Evolutionary conservation across 2,888 invertebrate genomes (phyloP), one percentile per base, ranked within the genome.

Genomic region (Phortica okadai): DNA sequence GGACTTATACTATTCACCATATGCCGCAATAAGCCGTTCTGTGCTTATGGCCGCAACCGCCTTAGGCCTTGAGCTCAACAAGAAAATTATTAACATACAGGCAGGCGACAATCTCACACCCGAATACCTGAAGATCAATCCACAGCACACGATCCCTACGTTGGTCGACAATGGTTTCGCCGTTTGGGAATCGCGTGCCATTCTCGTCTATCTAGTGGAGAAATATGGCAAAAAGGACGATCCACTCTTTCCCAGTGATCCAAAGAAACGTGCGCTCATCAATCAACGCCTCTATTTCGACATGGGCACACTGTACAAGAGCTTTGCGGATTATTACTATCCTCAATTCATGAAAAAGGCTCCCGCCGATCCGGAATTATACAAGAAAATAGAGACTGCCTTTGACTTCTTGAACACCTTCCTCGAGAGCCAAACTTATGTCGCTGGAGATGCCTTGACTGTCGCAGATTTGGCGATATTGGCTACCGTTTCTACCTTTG

Each of bases 141-240:
- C 96, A 0, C 96, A 96, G 91, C 97, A 97, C 89, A 94, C 94
- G 33, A 93, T 97, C 74, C 97, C 97, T 0, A 96, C 96, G 0
- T 90, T 97, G 62, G 94, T 95, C 76, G 97, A 97, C 91, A 94
- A 96, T 85, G 97, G 95, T 0, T 94, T 96, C 88, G 90, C 93
- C 33, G 89, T 97, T 74, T 95, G 95, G 94, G 97, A 97, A 92
- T 97, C 97, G 58, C 95, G 96, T 58, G 95, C 96, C 76, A 97
- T 97, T 89, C 93, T 95, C 90, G 92, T 93, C 0, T 97, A 97
- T 91, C 92, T 97, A 87, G 95, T 93, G 14, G 94, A 95, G 91
- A 95, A 95, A 88, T 97, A 97, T 88, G 96, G 94, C 66, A 95
- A 95, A 89, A n/a, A 75, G n/a, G 94, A 95, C 82, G 95, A 95